Evolutionary conservation across 2,797 vertebrate genomes (phyloP).

Genomic region (Poeciliopsis paucimaculata): DNA sequence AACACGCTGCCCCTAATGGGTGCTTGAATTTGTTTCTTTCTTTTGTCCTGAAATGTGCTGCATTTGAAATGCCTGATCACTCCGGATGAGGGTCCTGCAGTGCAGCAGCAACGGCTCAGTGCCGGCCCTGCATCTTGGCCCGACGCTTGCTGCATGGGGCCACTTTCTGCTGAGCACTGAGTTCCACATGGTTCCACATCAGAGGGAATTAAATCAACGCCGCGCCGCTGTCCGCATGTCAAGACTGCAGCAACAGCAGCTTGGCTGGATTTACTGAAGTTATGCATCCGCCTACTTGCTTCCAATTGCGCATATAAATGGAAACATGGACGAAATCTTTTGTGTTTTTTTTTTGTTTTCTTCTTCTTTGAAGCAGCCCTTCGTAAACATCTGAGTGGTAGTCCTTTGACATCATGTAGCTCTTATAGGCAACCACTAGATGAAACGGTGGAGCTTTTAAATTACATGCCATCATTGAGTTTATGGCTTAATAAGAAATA

Average conservation of each 20-base stretch:
- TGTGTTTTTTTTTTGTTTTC: neutral
- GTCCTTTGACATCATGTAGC: constrained; percentile 32
- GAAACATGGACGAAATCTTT: constrained; percentile 11
- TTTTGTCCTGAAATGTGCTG: constrained; percentile 50
- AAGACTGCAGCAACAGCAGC: constrained; percentile 57
- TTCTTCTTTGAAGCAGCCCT: neutral
- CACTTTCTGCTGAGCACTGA: constrained; percentile 75
- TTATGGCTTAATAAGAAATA: constrained; percentile 35
- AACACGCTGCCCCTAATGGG: neutral
- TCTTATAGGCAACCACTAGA: constrained; percentile 18
- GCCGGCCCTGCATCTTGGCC: constrained; percentile 47
- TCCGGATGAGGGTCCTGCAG: constrained; percentile 46
- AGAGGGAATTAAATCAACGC: constrained; percentile 72
- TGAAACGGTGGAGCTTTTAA: constrained; percentile 28
- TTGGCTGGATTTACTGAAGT: constrained; percentile 57
- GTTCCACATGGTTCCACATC: constrained; percentile 72
- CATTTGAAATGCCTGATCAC: constrained; percentile 59
- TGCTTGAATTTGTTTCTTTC: neutral
- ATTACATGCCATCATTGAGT: constrained; percentile 14
- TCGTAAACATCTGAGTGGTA: constrained; percentile 23
- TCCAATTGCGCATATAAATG: neutral
- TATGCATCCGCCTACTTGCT: neutral
- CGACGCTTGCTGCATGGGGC: constrained; percentile 58
- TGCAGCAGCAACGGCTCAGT: constrained; percentile 21
- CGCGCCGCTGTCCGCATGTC: constrained; percentile 53